Conservation (phyloP, 2,888 invertebrate genomes). For the Ectropis crepuscularia region DNA sequence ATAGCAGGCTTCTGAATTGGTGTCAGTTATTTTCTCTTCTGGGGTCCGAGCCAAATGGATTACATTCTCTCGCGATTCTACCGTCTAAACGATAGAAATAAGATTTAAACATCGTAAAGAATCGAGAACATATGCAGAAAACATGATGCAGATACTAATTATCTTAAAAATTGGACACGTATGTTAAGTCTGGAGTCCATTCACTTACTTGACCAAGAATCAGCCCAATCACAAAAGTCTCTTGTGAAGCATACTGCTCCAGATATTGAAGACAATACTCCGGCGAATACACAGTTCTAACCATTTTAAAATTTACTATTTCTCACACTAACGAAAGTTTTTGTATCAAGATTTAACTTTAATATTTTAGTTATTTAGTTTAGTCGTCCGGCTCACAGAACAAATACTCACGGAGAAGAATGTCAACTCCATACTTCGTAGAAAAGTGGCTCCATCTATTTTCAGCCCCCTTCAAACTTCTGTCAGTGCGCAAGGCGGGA, state of each 20-base stretch:
- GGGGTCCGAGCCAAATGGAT: conserved; percentile 92
- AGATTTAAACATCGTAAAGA: not conserved
- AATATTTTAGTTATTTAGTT: too few species aligned
- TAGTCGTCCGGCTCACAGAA: too few species aligned
- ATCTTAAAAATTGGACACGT: not conserved
- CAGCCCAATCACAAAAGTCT: conserved; percentile 88
- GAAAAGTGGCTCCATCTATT: too few species aligned
- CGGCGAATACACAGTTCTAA: conserved; percentile 88
- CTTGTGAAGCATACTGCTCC: conserved; percentile 85
- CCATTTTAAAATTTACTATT: conserved; percentile 77
- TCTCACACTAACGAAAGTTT: not conserved
- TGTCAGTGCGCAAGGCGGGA: too few species aligned
- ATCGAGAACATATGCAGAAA: not conserved
- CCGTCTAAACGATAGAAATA: conserved; percentile 73
- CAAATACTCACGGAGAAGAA: too few species aligned
- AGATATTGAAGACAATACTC: conserved; percentile 88
- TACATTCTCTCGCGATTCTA: conserved; percentile 88
- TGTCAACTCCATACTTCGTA: too few species aligned
- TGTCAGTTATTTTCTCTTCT: conserved; percentile 75
- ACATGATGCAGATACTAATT: not conserved
- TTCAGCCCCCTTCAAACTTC: too few species aligned
- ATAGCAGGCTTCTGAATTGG: conserved; percentile 62
- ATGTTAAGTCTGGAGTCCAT: not conserved
- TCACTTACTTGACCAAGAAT: conserved; percentile 90
- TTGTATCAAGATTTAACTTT: too few species aligned